phyloP scores from a whole-genome alignment of 2,113 vertebrate genomes.

The Psophia crepitans region DNA sequence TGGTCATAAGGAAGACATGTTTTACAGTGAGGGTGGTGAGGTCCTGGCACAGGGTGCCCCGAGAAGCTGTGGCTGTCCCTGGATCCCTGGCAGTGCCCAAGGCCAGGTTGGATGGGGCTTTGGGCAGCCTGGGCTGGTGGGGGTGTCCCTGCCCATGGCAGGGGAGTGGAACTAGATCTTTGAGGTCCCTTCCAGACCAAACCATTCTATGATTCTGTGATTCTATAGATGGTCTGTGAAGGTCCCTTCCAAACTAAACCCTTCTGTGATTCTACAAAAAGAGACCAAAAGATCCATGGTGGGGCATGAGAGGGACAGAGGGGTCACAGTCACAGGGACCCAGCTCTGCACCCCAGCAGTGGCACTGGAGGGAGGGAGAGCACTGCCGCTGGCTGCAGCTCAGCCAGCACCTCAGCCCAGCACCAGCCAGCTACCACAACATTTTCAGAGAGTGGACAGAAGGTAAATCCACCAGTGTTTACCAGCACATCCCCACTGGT shows the following conservation, averaged over 20 bases:
- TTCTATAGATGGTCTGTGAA: not conserved
- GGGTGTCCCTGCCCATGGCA: not conserved
- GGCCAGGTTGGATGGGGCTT: not conserved
- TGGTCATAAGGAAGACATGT: not conserved
- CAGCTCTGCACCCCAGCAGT: not conserved
- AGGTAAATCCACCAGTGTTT: not conserved
- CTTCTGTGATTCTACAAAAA: not conserved
- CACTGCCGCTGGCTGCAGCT: not conserved
- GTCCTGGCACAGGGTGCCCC: not conserved
- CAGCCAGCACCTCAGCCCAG: not conserved
- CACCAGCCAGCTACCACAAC: not conserved
- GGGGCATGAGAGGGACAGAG: not conserved
- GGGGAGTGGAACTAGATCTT: not conserved
- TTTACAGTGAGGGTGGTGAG: not conserved
- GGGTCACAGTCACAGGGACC: not conserved
- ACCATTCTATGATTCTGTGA: not conserved
- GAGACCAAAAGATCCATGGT: accelerated
- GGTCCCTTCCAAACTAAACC: not conserved
- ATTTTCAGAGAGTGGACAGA: not conserved
- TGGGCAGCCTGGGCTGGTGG: not conserved
- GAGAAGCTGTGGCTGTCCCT: not conserved
- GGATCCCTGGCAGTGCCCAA: not conserved
- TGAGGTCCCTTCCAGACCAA: not conserved
- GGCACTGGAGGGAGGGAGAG: not conserved
- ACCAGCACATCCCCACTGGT: not conserved